These are phyloP conservation scores for Metellina segmentata DNA, from an alignment of 2,888 invertebrate species.

Conservation along the genomic window DNA sequence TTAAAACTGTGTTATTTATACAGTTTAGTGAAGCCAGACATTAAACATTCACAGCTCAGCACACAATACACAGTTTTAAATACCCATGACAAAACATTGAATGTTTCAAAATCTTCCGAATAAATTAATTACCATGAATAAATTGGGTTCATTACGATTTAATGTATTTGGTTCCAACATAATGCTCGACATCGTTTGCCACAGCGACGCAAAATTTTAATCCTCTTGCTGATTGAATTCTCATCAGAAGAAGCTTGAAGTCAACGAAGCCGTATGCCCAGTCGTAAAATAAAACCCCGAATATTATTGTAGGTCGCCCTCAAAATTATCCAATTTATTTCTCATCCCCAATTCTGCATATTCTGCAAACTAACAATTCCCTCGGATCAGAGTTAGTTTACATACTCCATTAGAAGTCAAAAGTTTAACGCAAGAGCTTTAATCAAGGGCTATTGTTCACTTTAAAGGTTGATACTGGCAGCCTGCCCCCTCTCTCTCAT, in stretches of 20 bases:
- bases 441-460: constrained; percentile 21
- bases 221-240: background rate
- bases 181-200: no score
- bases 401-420: constrained; percentile 25
- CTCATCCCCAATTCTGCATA: background rate
- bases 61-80: no score
- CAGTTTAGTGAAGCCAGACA: no score
- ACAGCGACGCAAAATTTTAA: background rate
- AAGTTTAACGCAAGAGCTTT: background rate
- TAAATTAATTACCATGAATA: no score
- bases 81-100: no score
- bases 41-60: no score
- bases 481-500: background rate
- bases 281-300: background rate
- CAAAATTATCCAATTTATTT: background rate
- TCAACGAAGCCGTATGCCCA: no score
- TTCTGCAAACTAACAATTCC: background rate
- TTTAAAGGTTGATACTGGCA: background rate
- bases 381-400: constrained; percentile 5
- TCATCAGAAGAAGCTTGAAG: background rate
- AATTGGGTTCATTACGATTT: no score
- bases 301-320: background rate
- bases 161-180: no score
- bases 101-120: no score
- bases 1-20: no score